Evolutionary conservation across 2,797 vertebrate species (phyloP).

Genomic region (Myoxocephalus aenaeus): DNA sequence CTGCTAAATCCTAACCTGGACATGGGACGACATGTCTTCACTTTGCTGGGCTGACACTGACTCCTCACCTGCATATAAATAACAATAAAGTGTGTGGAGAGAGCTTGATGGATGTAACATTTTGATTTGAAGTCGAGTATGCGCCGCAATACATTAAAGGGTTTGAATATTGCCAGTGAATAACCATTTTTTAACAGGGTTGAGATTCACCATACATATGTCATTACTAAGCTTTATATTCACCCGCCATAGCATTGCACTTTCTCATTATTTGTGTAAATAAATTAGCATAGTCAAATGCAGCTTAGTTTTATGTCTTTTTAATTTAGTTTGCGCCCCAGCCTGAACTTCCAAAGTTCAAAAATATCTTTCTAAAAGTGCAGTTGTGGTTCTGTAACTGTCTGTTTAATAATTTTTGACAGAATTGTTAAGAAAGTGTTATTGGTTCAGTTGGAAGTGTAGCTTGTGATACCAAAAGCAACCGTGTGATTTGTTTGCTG

Average conservation of each 20-base stretch:
- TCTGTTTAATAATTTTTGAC: constrained; percentile 23
- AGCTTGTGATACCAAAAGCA: constrained; percentile 5
- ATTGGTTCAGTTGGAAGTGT: constrained; percentile 22
- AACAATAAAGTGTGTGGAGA: constrained; percentile 27
- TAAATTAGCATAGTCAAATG: constrained; percentile 20
- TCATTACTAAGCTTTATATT: constrained; percentile 19
- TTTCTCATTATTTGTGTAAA: constrained; percentile 53
- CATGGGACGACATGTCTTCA: not conserved
- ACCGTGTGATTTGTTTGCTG: not conserved
- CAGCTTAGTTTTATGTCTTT: constrained; percentile 7
- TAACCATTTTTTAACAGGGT: constrained; percentile 41
- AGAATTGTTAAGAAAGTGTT: constrained; percentile 43
- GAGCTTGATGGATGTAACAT: constrained; percentile 24
- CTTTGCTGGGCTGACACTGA: constrained; percentile 62
- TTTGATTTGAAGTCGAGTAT: constrained; percentile 31
- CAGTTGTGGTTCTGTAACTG: constrained; percentile 32
- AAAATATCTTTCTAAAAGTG: constrained; percentile 8
- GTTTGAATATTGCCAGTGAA: constrained; percentile 37
- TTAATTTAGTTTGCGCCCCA: constrained; percentile 6
- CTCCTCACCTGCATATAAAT: constrained; percentile 32
- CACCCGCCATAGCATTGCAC: constrained; percentile 32
- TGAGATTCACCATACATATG: constrained; percentile 3
- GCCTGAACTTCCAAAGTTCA: constrained; percentile 16
- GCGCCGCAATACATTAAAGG: constrained; percentile 10
- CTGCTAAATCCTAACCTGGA: constrained; percentile 86